Percentiles rank a stretch among this genome's conserved stretches.
Conservation (phyloP, 2,888 invertebrate species). For the Odontomyia ornata region DNA sequence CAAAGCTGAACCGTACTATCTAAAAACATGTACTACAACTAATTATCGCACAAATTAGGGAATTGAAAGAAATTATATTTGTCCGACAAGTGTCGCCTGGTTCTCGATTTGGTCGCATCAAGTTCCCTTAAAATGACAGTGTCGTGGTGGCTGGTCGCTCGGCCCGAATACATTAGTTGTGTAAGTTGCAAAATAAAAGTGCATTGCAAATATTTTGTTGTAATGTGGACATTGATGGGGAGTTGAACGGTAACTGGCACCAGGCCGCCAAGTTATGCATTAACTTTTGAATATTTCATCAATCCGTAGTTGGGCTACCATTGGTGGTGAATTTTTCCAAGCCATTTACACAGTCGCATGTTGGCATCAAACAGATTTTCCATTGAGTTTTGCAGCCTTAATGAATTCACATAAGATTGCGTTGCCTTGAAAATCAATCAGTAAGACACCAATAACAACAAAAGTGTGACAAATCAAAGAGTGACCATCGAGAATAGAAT, state of each 20-base stretch:
- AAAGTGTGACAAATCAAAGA: constrained; percentile 8
- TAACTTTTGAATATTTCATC: constrained; percentile 33
- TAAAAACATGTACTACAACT: constrained; percentile 26
- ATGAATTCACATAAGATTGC: too few relatives aligned
- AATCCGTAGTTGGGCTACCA: constrained; percentile 2
- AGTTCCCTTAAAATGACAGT: constrained; percentile 32
- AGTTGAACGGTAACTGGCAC: constrained; percentile 17
- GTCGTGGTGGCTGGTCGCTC: neutral
- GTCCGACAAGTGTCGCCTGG: constrained; percentile 33
- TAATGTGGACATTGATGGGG: neutral
- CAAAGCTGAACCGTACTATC: neutral
- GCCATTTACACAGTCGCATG: neutral
- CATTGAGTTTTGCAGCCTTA: neutral
- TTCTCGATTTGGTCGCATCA: constrained; percentile 34
- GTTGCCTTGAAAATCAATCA: constrained; percentile 3
- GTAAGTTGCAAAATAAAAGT: constrained; percentile 24
- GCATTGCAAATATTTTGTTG: constrained; percentile 30
- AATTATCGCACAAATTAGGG: constrained; percentile 34
- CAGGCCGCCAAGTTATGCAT: constrained; percentile 28
- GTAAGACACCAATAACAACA: neutral
- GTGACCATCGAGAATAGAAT: neutral
- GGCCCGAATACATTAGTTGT: neutral
- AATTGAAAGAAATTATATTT: constrained; percentile 17
- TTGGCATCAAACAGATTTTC: neutral
- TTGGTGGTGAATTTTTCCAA: neutral